Conservation (phyloP, 2,888 invertebrate species). For the Amiota communis region DNA sequence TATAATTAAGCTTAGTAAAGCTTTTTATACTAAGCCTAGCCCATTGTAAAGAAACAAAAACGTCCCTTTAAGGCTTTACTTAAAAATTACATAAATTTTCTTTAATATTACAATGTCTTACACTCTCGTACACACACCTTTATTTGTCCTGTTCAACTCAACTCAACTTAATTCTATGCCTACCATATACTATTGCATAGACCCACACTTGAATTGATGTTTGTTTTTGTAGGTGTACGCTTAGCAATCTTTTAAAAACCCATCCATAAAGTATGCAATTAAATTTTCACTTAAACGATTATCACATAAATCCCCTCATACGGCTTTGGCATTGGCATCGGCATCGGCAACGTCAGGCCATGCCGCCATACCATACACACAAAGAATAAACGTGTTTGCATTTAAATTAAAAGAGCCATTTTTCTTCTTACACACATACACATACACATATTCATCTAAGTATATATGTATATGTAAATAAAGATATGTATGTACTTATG, state of each 20-base stretch:
- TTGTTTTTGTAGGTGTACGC: constrained; percentile 28
- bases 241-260: constrained; percentile 53
- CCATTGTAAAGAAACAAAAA: background rate
- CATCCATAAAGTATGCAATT: constrained; percentile 72
- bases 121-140: background rate
- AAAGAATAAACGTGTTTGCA: constrained; percentile 69
- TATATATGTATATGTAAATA: background rate
- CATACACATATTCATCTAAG: constrained; percentile 13
- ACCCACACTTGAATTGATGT: background rate
- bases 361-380: constrained; percentile 4
- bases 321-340: background rate
- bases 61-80: constrained; percentile 57
- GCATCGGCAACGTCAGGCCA: background rate
- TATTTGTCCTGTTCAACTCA: background rate
- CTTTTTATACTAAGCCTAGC: constrained; percentile 18
- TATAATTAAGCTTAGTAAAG: constrained; percentile 51
- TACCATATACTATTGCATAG: constrained; percentile 19
- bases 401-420: constrained; percentile 72
- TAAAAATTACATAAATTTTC: constrained; percentile 70
- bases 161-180: constrained; percentile 42
- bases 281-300: constrained; percentile 73
- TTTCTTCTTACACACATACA: constrained; percentile 51
- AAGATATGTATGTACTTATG: background rate
- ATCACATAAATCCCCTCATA: constrained; percentile 68
- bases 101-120: constrained; percentile 48